These are phyloP conservation scores for Trogon melanurus DNA, from an alignment of 2,113 vertebrate genomes.

Conservation along the genomic window DNA sequence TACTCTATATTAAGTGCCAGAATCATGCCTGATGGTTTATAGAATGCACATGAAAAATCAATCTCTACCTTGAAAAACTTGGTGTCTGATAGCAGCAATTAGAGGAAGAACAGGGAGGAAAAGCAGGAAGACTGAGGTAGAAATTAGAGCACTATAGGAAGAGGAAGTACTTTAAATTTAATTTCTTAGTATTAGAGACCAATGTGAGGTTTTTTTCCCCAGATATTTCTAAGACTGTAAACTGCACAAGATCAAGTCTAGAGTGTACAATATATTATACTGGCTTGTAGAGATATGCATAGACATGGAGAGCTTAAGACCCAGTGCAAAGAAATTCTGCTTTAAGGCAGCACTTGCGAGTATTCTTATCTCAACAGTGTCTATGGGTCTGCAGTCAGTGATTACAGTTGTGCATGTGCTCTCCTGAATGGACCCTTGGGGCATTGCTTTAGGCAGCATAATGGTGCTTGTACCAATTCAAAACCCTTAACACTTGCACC, in stretches of 20 bases:
- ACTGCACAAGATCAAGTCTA: background rate
- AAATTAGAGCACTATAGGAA: background rate
- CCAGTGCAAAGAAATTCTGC: background rate
- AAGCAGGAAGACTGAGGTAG: background rate
- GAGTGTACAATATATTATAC: background rate
- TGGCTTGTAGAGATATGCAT: background rate
- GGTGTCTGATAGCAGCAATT: background rate
- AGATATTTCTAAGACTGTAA: background rate
- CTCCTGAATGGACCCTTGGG: background rate
- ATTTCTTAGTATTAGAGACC: background rate
- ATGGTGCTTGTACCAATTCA: background rate
- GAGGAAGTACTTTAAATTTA: background rate
- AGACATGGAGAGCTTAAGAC: background rate
- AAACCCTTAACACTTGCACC: background rate
- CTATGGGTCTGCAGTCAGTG: background rate
- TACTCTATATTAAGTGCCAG: background rate
- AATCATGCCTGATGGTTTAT: background rate
- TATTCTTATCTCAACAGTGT: background rate
- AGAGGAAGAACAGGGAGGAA: background rate
- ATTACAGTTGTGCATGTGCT: background rate
- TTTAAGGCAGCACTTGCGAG: background rate
- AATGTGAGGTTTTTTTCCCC: background rate
- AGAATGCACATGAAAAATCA: background rate
- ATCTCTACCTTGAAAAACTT: background rate
- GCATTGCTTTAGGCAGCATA: background rate